A percentile compares a stretch with the other conserved stretches of the same genome.
phyloP scores from a whole-genome alignment of 1,140 invertebrate species.

The Ladona fulva region DNA sequence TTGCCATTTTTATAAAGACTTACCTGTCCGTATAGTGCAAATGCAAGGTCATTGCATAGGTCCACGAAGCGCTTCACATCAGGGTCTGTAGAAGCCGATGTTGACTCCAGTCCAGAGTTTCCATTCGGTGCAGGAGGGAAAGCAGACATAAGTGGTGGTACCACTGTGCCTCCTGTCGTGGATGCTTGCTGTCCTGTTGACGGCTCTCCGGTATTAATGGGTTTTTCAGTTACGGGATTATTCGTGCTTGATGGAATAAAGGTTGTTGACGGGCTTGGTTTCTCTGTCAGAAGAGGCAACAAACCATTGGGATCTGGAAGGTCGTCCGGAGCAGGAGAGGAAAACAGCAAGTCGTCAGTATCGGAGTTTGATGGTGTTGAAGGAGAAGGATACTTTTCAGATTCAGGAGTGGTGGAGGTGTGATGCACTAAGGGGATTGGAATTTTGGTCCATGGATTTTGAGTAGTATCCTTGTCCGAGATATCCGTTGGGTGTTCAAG shows the following conservation, averaged over 20 bases:
- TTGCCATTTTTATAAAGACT: too few species aligned
- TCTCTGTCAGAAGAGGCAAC: neutral
- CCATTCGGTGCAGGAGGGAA: conserved; percentile 13
- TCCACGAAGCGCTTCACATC: conserved; percentile 60
- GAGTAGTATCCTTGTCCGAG: too few species aligned
- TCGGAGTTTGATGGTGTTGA: too few species aligned
- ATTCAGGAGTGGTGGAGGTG: too few species aligned
- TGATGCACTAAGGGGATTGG: too few species aligned
- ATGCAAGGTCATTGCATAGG: conserved; percentile 74
- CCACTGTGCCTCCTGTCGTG: neutral
- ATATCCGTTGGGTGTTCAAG: too few species aligned
- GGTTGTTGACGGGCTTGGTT: neutral
- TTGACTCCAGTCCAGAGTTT: conserved; percentile 50
- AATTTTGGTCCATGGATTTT: too few species aligned
- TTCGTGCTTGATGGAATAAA: neutral
- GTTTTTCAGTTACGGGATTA: neutral
- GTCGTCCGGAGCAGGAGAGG: neutral
- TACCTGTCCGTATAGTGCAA: conserved; percentile 45
- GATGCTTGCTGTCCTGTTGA: neutral
- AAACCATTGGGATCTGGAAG: neutral
- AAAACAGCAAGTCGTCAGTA: neutral
- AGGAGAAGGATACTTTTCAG: too few species aligned
- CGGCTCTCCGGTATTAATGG: too few species aligned
- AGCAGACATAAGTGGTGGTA: neutral
- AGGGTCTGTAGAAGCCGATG: conserved; percentile 53